phyloP scores from a whole-genome alignment of 2,888 invertebrate species.

The Cybosia mesomella region DNA sequence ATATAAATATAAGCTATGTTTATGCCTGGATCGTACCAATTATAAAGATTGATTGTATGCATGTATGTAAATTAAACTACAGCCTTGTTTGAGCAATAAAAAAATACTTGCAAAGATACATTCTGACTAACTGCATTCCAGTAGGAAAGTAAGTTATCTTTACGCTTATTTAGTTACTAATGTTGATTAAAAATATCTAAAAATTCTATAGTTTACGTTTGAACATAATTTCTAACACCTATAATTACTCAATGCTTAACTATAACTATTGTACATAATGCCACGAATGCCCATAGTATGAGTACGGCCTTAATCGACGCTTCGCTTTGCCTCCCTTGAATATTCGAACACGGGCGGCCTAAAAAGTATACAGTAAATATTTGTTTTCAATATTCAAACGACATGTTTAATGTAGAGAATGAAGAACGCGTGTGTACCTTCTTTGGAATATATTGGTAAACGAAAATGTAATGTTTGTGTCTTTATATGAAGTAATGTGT shows the following conservation, averaged over 20 bases:
- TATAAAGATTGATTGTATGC: too few species aligned
- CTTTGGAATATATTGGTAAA: constrained; percentile 49
- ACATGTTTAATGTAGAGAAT: constrained; percentile 63
- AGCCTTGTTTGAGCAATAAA: too few species aligned
- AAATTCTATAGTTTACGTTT: too few species aligned
- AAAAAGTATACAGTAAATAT: constrained; percentile 60
- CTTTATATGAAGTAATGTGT: constrained; percentile 36
- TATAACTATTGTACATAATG: neutral
- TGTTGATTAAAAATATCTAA: too few species aligned
- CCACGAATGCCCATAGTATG: neutral
- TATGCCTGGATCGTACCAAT: too few species aligned
- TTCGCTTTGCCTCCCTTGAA: constrained; percentile 54
- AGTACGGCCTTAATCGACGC: constrained; percentile 50
- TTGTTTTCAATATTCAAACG: constrained; percentile 66
- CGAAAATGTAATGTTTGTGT: constrained; percentile 37
- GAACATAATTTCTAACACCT: neutral
- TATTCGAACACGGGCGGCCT: constrained; percentile 52
- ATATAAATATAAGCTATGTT: too few species aligned
- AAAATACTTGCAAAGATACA: too few species aligned
- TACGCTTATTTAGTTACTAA: too few species aligned
- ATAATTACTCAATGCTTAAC: neutral
- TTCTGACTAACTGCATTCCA: too few species aligned
- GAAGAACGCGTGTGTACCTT: constrained; percentile 53
- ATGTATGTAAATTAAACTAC: too few species aligned
- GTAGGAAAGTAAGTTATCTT: too few species aligned